Base-by-base conservation (phyloP, 2,888 invertebrate species). In the Maniola hyperantus region DNA sequence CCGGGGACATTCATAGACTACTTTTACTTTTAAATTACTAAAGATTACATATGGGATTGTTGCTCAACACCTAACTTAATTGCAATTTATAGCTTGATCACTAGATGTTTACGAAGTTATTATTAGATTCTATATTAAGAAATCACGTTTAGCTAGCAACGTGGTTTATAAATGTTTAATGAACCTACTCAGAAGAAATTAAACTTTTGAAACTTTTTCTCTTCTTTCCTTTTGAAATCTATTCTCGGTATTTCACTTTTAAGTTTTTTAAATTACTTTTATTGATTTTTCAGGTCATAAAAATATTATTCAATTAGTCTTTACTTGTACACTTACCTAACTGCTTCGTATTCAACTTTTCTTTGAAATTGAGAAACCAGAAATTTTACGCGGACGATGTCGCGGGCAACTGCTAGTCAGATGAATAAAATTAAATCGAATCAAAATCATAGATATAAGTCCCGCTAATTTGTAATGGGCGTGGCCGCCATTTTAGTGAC, bases 21-120 rank as follows among this genome's bases (percentile, higher is more conserved):
- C n/a, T n/a, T n/a, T n/a, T n/a, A n/a, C n/a, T n/a, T n/a, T n/a
- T n/a, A n/a, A n/a, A n/a, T n/a, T n/a, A n/a, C n/a, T n/a, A n/a
- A n/a, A n/a, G n/a, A n/a, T n/a, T n/a, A n/a, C n/a, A 46, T 66
- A 65, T 68, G 20, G 54, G 59, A 65, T 59, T 66, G 59, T 66
- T 48, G 39, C 62, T 65, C 59, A 59, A 61, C 44, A 61, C 13
- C 34, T 67, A 65, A 65, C 62, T 57, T 59, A 62, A 62, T 68
- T 63, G 65, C 58, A 63, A 63, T 62, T 54, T 46, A 54, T 55
- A 63, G 63, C 66, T 68, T 68, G 39, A 66, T 68, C 18, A 46
- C 20, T 39, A 15, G 26, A 48, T 48, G 53, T 51, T 63, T 13
- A 34, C 34, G n/a, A 46, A 58, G 57, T 63, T 58, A 36, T 60